These are phyloP conservation scores for Hemichromis elongatus DNA, from an alignment of 2,113 vertebrate genomes.

Conservation along the genomic window DNA sequence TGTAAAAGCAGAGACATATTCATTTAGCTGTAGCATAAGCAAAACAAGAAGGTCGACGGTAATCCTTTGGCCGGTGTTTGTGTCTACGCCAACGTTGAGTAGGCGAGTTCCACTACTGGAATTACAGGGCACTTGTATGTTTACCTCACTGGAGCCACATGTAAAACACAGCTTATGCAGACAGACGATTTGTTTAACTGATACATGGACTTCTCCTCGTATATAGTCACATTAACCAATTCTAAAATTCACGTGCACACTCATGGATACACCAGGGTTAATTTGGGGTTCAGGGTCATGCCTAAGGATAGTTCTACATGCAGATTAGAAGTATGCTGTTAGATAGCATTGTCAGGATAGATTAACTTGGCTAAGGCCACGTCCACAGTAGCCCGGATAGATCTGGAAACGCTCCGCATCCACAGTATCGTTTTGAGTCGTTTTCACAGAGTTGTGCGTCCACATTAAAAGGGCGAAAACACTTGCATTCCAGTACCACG, in stretches of 20 bases:
- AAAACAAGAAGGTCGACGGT: too few relatives aligned
- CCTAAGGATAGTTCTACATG: accelerated
- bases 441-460: too few relatives aligned
- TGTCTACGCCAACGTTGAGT: neutral
- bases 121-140: neutral
- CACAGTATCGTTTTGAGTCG: too few relatives aligned
- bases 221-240: neutral
- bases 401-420: too few relatives aligned
- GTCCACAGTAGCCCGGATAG: too few relatives aligned
- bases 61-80: neutral
- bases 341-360: neutral
- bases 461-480: too few relatives aligned
- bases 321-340: neutral
- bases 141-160: neutral
- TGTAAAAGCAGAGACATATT: neutral
- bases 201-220: neutral
- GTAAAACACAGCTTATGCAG: neutral
- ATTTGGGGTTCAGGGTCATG: neutral
- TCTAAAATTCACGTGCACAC: neutral
- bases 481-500: too few relatives aligned
- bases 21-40: neutral
- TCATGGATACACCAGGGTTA: neutral
- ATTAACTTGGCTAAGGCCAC: neutral
- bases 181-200: neutral
- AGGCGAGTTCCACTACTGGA: neutral